Evolutionary conservation across 2,113 vertebrate genomes (phyloP).

Genomic region (Rhinopomastus cyanomelas): DNA sequence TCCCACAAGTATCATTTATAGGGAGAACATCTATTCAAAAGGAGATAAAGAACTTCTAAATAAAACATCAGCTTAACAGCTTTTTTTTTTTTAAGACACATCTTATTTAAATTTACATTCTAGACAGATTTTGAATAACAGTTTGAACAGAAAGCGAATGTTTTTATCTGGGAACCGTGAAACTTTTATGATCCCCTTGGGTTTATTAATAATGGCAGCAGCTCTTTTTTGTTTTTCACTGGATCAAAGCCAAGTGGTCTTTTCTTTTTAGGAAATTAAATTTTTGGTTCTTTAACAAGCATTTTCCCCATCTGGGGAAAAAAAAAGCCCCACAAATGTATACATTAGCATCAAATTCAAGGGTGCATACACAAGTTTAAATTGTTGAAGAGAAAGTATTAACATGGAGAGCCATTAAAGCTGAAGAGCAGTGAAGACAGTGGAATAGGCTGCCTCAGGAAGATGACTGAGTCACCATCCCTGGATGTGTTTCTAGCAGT

Average conservation of each 20-base stretch:
- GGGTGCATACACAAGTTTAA: conserved; percentile 14
- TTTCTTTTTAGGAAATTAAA: conserved; percentile 37
- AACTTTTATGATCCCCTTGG: conserved; percentile 52
- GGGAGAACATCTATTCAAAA: neutral
- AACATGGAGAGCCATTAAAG: conserved; percentile 30
- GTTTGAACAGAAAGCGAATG: neutral
- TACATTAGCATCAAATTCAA: conserved; percentile 59
- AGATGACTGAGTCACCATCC: no score
- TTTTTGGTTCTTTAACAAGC: conserved; percentile 11
- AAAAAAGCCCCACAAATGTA: neutral
- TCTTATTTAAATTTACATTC: conserved; percentile 53
- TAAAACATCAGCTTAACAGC: conserved; percentile 36
- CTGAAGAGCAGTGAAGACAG: neutral
- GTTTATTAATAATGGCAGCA: conserved; percentile 60
- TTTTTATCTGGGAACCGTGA: conserved; percentile 43
- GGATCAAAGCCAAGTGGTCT: conserved; percentile 61
- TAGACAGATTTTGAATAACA: conserved; percentile 17
- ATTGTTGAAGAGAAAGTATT: conserved; percentile 39
- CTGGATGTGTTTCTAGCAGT: no score
- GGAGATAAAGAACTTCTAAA: conserved; percentile 34
- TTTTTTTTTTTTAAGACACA: neutral
- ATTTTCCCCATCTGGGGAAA: conserved; percentile 26
- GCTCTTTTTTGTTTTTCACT: conserved; percentile 2
- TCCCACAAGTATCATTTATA: conserved; percentile 5
- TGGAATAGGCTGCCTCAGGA: no score